These are phyloP conservation scores for Axis porcinus DNA, from an alignment of 2,113 vertebrate genomes.

Conservation along the genomic window DNA sequence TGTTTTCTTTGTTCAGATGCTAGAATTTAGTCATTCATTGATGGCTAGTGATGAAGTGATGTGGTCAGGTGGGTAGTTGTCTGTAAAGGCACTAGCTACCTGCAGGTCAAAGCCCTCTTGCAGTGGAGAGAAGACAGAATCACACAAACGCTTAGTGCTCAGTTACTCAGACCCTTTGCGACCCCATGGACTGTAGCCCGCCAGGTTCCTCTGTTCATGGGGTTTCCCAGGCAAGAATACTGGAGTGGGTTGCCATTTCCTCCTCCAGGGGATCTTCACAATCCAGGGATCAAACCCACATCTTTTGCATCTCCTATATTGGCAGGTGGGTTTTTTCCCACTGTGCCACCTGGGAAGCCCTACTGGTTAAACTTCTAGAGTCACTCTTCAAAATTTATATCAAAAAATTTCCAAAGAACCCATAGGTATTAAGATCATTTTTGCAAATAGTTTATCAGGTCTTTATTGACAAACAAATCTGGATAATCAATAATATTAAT, in stretches of 20 bases:
- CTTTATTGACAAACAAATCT: neutral
- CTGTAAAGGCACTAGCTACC: neutral
- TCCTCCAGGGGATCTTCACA: neutral
- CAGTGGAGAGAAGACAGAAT: conserved; percentile 39
- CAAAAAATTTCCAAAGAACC: conserved; percentile 36
- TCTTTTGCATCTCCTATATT: neutral
- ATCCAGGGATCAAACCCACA: neutral
- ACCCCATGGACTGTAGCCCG: neutral
- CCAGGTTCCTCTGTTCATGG: neutral
- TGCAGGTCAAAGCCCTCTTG: conserved; percentile 24
- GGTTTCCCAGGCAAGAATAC: neutral
- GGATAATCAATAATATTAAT: neutral
- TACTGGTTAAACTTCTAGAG: neutral
- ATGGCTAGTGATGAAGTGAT: neutral
- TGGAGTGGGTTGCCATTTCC: neutral
- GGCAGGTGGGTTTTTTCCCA: neutral
- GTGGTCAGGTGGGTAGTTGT: neutral
- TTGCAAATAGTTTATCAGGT: neutral
- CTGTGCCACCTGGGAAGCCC: neutral
- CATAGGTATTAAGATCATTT: conserved; percentile 17
- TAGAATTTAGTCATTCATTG: conserved; percentile 26
- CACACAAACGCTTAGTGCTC: neutral
- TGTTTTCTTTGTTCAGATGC: neutral
- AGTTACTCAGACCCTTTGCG: neutral
- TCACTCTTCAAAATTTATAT: conserved; percentile 31